Percentiles rank a stretch among this genome's conserved stretches.
Conservation (phyloP, 2,113 vertebrate species). For the Corythoichthys haematopterus region DNA sequence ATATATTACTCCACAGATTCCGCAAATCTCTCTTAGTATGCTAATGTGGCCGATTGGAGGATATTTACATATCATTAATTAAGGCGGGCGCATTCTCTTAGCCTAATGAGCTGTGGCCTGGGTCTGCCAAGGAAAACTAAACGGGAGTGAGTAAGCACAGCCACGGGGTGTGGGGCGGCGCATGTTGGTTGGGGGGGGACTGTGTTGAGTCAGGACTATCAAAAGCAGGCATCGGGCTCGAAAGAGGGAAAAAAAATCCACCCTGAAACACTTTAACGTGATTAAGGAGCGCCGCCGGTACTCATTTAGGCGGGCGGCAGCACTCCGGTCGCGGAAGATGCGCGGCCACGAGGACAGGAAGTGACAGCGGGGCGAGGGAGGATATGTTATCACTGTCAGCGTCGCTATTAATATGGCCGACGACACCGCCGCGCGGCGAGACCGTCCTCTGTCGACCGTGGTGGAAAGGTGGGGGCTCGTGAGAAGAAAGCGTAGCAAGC, state of each 20-base stretch:
- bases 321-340: conserved; percentile 4
- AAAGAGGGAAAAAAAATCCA: conserved; percentile 31
- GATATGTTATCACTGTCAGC: conserved; percentile 22
- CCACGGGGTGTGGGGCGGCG: conserved; percentile 21
- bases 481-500: not conserved
- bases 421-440: conserved; percentile 24
- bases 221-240: conserved; percentile 34
- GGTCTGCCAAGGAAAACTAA: conserved; percentile 86
- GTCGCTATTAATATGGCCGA: conserved; percentile 15
- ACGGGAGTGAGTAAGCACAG: conserved; percentile 69
- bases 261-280: conserved; percentile 43
- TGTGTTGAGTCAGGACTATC: conserved; percentile 66
- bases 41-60: conserved; percentile 99
- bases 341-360: conserved; percentile 19
- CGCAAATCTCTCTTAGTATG: conserved; percentile 99
- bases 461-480: not conserved
- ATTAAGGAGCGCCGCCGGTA: conserved; percentile 28
- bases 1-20: conserved; percentile 99
- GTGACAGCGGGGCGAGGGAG: conserved; percentile 29
- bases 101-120: conserved; percentile 95
- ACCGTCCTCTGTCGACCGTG: conserved; percentile 14
- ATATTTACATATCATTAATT: conserved; percentile 99
- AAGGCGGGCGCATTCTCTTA: conserved; percentile 98
- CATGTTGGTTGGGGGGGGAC: not conserved
- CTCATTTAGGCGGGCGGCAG: not conserved